phyloP scores from a whole-genome alignment of 2,113 vertebrate genomes.

The Eubucco bourcierii region DNA sequence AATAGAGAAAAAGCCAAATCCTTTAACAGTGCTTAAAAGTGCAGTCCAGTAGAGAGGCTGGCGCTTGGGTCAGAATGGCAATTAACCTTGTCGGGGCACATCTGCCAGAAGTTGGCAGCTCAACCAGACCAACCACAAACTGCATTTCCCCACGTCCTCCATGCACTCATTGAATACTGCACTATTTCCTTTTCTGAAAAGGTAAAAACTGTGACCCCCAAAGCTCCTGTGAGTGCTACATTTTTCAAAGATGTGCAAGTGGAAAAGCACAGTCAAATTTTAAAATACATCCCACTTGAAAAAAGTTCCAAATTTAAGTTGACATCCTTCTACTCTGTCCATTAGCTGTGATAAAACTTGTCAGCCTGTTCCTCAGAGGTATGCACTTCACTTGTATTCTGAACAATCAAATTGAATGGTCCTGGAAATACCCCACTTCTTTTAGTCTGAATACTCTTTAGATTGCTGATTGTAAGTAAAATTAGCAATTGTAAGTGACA shows the following conservation, averaged over 20 bases:
- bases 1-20: not conserved
- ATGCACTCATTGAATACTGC: not conserved
- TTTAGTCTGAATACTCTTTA: slow-evolving; percentile 4
- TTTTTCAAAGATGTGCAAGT: not conserved
- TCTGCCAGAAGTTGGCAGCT: not conserved
- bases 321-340: not conserved
- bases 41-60: not conserved
- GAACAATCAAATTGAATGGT: not conserved
- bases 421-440: not conserved
- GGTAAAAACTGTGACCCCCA: not conserved
- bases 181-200: not conserved
- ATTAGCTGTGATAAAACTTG: slow-evolving; percentile 2
- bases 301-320: not conserved
- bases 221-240: not conserved
- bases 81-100: not conserved
- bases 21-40: not conserved
- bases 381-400: slow-evolving; percentile 3
- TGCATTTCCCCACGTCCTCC: not conserved
- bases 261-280: not conserved
- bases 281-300: not conserved
- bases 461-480: not conserved
- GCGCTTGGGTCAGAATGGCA: not conserved
- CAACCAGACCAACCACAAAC: not conserved
- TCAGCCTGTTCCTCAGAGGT: slow-evolving; percentile 8
- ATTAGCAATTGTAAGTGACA: not conserved